Base-by-base conservation (phyloP, 1,140 invertebrate species). In the Zaprionus ornatus region DNA sequence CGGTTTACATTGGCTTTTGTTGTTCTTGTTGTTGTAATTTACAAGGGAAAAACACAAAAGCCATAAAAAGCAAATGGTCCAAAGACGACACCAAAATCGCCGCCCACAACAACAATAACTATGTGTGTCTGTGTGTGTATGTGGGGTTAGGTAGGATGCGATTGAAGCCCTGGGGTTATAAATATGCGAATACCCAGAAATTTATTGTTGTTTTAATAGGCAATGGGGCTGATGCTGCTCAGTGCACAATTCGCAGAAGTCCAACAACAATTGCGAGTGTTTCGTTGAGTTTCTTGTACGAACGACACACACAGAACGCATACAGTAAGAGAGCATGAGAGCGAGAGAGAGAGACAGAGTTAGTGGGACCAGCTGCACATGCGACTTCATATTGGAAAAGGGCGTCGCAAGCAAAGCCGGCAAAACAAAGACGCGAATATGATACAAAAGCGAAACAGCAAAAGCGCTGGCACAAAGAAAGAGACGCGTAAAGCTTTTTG, bases 361-460 rank as follows among this genome's bases (percentile, higher is more conserved):
- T 19, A 70, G 50, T 74, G 27, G n/a, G 69, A 72, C 74, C 61
- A 72, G 70, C 63, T 74, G 70, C 63, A 76, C 62, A 72, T 72
- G 74, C 63, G 74, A 79, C 66, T 69, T 77, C 83, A 74, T 79
- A 77, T 83, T 80, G 73, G 84, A 88, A 90, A 90, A 85, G 85
- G 85, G 85, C 85, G 85, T 90, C 67, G 63, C 72, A 81, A 76
- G 35, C 72, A 42, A 67, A 77, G 86, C 86, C 85, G 85, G 85
- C 85, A 90, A 85, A 90, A 90, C 86, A 90, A 90, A 90, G 81
- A 82, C 86, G 83, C 83, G 82, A 86, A 86, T 73, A 29, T 68
- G 45, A 50, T 61, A 75, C 75, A 81, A 86, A 85, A 66, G 69
- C 59, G 55, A 80, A 23, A 55, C 63, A n/a, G 57, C 67, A 86